Conservation (phyloP, 2,113 vertebrate genomes). For the Percopsis transmontana region DNA sequence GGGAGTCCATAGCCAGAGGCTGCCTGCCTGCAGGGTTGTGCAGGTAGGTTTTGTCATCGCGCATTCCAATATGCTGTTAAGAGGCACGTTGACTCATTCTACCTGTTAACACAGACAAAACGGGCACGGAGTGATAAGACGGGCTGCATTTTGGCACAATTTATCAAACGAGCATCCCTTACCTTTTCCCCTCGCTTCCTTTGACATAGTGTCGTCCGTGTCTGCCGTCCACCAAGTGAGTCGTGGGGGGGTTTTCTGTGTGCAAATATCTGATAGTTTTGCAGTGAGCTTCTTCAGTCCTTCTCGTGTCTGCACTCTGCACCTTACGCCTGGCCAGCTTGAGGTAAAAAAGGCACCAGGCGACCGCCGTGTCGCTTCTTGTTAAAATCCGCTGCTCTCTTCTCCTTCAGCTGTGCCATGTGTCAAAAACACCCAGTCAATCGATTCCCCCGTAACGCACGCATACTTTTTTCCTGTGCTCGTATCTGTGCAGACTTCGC, state of each 20-base stretch:
- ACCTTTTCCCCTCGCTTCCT: slow-evolving; percentile 74
- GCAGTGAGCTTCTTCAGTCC: slow-evolving; percentile 24
- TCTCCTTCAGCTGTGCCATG: slow-evolving; percentile 42
- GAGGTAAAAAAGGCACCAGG: slow-evolving; percentile 30
- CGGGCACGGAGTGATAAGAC: background rate
- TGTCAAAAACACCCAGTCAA: slow-evolving; percentile 17
- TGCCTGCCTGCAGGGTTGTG: background rate
- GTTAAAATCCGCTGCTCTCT: slow-evolving; percentile 29
- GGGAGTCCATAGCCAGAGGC: background rate
- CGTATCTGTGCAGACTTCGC: slow-evolving; percentile 62
- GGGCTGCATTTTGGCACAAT: background rate
- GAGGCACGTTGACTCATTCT: slow-evolving; percentile 35
- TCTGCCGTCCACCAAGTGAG: slow-evolving; percentile 5
- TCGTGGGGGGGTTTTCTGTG: slow-evolving; percentile 5
- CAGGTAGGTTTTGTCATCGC: slow-evolving; percentile 11
- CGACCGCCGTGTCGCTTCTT: slow-evolving; percentile 24
- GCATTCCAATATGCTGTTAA: slow-evolving; percentile 70
- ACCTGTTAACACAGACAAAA: slow-evolving; percentile 63
- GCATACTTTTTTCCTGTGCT: slow-evolving; percentile 57
- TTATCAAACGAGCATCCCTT: slow-evolving; percentile 26
- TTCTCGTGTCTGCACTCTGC: slow-evolving; percentile 56
- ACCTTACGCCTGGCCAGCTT: slow-evolving; percentile 50
- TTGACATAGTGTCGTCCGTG: slow-evolving; percentile 72
- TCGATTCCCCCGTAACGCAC: slow-evolving; percentile 30
- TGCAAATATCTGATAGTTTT: slow-evolving; percentile 40